Percentiles rank a stretch among this genome's conserved stretches.
These are phyloP conservation scores for Epiperipatus broadwayi DNA, from an alignment of 2,888 invertebrate species.

Conservation along the genomic window DNA sequence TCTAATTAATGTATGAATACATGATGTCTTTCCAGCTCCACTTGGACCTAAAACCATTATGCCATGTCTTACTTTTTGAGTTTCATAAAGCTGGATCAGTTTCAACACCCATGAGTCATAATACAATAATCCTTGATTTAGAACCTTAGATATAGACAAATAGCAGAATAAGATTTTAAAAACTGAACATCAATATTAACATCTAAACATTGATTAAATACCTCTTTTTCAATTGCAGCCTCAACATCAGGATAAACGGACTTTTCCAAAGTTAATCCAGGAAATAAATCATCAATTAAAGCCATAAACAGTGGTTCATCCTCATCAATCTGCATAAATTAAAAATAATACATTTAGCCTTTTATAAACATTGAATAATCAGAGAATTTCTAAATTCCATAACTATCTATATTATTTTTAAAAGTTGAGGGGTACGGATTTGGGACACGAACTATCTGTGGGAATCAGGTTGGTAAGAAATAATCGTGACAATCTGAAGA, in stretches of 20 bases:
- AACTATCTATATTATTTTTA: not conserved
- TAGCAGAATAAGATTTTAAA: not conserved
- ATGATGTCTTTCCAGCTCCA: constrained; percentile 83
- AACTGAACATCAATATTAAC: not conserved
- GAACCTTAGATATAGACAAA: constrained; percentile 21
- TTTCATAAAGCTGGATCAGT: constrained; percentile 79
- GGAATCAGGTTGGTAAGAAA: no score
- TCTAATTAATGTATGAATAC: constrained; percentile 73
- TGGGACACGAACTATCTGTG: no score
- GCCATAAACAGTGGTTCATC: constrained; percentile 95
- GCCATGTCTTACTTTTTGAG: constrained; percentile 80
- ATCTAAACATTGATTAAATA: constrained; percentile 22
- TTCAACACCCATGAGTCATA: constrained; percentile 91
- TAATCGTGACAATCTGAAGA: no score
- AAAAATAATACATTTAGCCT: constrained; percentile 6
- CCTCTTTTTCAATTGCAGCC: constrained; percentile 63
- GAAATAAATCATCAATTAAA: constrained; percentile 80
- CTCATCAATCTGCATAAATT: constrained; percentile 43
- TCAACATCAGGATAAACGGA: constrained; percentile 73
- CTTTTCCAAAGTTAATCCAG: constrained; percentile 79
- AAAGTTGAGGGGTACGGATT: no score
- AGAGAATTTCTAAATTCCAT: no score
- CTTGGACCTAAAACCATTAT: constrained; percentile 89
- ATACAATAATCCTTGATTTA: constrained; percentile 55
- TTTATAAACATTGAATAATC: not conserved